These are phyloP conservation scores for Automeris io DNA, from an alignment of 2,888 invertebrate genomes.

Conservation along the genomic window DNA sequence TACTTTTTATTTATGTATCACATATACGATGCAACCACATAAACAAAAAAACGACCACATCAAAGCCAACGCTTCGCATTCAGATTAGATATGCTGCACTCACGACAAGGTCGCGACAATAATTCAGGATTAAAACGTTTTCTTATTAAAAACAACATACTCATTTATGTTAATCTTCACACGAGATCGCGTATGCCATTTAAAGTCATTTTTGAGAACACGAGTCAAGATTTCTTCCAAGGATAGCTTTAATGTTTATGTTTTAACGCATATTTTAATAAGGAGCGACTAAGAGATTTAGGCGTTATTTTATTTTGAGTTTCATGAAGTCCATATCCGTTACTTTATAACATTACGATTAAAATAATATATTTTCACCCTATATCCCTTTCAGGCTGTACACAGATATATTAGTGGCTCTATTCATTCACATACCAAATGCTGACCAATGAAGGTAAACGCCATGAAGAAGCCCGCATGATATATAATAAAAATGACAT, in stretches of 20 bases:
- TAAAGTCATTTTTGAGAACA: constrained; percentile 6
- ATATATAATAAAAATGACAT: no score
- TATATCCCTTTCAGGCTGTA: no score
- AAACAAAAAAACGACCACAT: constrained; percentile 22
- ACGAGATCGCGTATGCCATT: constrained; percentile 8
- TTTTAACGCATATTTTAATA: background rate
- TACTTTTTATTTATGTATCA: background rate
- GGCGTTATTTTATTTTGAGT: no score
- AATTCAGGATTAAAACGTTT: constrained; percentile 10
- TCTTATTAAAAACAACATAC: constrained; percentile 4
- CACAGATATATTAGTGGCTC: no score
- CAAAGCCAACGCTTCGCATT: constrained; percentile 21
- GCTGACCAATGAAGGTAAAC: no score
- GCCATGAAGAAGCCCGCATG: no score
- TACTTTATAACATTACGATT: no score
- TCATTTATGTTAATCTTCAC: constrained; percentile 7
- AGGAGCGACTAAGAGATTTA: no score
- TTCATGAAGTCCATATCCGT: no score
- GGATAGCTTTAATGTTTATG: constrained; percentile 5
- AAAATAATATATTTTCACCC: no score
- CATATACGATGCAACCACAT: background rate
- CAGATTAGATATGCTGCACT: constrained; percentile 19
- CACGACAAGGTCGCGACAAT: constrained; percentile 14
- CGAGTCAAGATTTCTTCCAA: constrained; percentile 8
- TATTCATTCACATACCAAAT: no score